Base-by-base conservation (phyloP, 2,113 vertebrate species). In the Galemys pyrenaicus region DNA sequence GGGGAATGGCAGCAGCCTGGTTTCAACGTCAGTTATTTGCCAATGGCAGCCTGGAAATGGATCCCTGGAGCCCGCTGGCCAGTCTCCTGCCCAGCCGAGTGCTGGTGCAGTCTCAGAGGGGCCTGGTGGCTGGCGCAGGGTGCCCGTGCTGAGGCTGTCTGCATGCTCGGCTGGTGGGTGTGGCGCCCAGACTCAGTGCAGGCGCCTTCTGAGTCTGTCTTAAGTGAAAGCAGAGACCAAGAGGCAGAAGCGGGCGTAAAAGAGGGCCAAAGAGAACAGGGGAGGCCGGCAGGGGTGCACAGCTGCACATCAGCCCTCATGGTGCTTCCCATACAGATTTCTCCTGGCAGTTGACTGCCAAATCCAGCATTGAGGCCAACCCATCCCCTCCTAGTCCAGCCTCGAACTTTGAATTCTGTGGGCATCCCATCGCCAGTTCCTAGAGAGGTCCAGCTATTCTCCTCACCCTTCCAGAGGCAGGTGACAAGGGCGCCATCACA, bases 271-370 rank as follows among this genome's bases (percentile, higher is more conserved):
- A 41, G 68, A 67, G 22, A 46, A 28, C 7, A 1, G 1, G 64
- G 67, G 19, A 56, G 49, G 56, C 10, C 5, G 28, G 9, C 12
- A 32, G 28, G 22, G 37, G n/a, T 0, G 0, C 0, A 0, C 1
- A 67, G 24, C 39, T 9, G 0, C 20, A 39, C 68, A 46, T 15
- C 9, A 22, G 46, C 71, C 10, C 11, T 32, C 35, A 20, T 3
- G 6, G 6, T 24, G 20, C 28, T 79, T 74, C 81, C 51, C 73
- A 44, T 16, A 26, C 17, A 71, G 46, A 17, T 39, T 87, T 35
- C 35, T 68, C 41, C 71, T 67, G 64, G 5, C 8, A 6, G 17
- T 79, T 87, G 15, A 39, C 39, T 46, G 80, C 46, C 79, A 91
- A 26, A 67, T 60, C 26, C 32, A 86, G 44, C 4, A 7, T 16